A percentile compares a stretch with the other conserved stretches of the same genome.
These are phyloP conservation scores for Meganola albula DNA, from an alignment of 2,888 invertebrate species.

Conservation along the genomic window DNA sequence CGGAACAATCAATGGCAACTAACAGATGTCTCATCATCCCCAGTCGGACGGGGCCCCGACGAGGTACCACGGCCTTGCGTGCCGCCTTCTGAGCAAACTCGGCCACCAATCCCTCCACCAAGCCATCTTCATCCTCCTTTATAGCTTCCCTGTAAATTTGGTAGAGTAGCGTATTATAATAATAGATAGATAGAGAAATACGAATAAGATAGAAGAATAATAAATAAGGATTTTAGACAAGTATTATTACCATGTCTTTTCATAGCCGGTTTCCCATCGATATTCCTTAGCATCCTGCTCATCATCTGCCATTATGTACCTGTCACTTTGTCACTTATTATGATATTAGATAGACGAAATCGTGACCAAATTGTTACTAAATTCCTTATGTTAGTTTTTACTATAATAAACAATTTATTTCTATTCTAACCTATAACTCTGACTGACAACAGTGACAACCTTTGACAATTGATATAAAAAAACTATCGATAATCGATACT, in stretches of 20 bases:
- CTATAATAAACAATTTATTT: too few relatives aligned
- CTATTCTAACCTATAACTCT: too few relatives aligned
- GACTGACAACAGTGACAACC: too few relatives aligned
- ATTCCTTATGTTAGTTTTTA: too few relatives aligned
- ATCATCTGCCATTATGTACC: constrained; percentile 83
- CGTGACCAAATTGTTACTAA: background rate
- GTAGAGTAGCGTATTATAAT: too few relatives aligned
- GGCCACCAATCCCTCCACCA: constrained; percentile 92
- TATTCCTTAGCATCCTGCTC: constrained; percentile 93
- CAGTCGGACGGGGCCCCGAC: constrained; percentile 87
- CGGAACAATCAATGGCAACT: constrained; percentile 94
- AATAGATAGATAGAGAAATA: too few relatives aligned
- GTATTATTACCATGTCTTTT: constrained; percentile 96
- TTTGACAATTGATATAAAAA: too few relatives aligned
- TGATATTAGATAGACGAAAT: too few relatives aligned
- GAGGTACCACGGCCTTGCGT: constrained; percentile 84
- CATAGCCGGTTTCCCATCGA: constrained; percentile 96
- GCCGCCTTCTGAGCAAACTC: constrained; percentile 95
- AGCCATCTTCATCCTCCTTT: constrained; percentile 96
- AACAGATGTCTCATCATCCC: constrained; percentile 99
- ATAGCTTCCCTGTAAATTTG: constrained; percentile 96
- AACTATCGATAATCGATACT: too few relatives aligned
- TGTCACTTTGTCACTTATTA: too few relatives aligned
- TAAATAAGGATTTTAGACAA: too few relatives aligned
- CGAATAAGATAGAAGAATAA: too few relatives aligned